Conservation (phyloP, 2,797 vertebrate genomes). For the Acrossocheilus wenchowensis region DNA sequence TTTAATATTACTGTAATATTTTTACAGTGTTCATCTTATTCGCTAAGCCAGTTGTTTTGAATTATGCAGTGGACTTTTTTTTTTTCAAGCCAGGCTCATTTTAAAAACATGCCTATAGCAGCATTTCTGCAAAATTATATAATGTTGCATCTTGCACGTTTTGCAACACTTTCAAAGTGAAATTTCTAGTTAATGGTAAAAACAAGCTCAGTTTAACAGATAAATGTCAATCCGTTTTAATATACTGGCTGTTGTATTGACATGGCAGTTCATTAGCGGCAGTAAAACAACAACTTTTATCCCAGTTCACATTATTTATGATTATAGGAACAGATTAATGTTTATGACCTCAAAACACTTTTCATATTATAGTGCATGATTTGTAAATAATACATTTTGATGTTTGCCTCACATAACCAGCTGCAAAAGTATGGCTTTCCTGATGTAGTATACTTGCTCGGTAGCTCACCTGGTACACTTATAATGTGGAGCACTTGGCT, state of each 20-base stretch:
- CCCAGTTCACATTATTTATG: not conserved
- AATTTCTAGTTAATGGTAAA: not conserved
- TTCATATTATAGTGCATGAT: not conserved
- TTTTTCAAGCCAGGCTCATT: not conserved
- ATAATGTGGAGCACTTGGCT: not conserved
- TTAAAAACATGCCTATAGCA: not conserved
- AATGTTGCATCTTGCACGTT: not conserved
- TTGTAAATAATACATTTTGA: not conserved
- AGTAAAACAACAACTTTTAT: not conserved
- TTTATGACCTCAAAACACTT: not conserved
- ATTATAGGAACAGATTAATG: not conserved
- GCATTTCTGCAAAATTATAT: not conserved
- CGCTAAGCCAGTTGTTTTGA: not conserved
- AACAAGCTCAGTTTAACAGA: not conserved
- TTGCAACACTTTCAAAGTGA: not conserved
- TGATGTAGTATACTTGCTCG: not conserved
- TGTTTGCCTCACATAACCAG: too few species aligned
- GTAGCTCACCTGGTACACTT: not conserved
- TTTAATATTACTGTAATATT: not conserved
- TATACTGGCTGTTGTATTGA: not conserved
- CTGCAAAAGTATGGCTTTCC: not conserved
- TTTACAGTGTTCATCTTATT: not conserved
- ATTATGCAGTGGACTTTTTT: not conserved
- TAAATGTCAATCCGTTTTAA: not conserved
- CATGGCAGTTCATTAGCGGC: not conserved